A percentile compares a stretch with the other conserved stretches of the same genome.
Evolutionary conservation across 1,140 invertebrate genomes (phyloP).

Genomic region (Saxidomus purpurata): DNA sequence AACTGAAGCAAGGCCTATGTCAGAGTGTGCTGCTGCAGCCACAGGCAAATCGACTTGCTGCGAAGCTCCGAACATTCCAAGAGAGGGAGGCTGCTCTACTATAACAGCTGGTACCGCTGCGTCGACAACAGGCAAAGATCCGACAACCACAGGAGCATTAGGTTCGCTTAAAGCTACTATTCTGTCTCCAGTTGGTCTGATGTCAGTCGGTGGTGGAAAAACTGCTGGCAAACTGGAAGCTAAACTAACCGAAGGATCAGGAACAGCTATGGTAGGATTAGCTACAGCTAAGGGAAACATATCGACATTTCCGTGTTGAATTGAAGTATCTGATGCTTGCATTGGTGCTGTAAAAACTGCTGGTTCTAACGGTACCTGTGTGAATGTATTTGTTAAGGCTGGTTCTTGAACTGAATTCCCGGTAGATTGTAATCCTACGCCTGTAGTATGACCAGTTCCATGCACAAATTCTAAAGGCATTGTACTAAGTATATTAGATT

Average conservation of each 20-base stretch:
- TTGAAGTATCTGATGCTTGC: too few species aligned
- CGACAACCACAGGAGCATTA: neutral
- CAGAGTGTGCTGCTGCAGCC: neutral
- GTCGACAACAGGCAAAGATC: constrained; percentile 3
- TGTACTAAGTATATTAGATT: neutral
- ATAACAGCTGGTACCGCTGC: neutral
- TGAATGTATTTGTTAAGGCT: too few species aligned
- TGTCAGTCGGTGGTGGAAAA: neutral
- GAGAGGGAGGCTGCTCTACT: neutral
- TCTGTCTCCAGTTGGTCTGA: neutral
- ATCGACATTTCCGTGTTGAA: neutral
- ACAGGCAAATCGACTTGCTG: neutral
- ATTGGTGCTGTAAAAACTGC: too few species aligned
- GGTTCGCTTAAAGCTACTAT: neutral
- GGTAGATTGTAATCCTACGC: neutral
- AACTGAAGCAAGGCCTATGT: constrained; percentile 8
- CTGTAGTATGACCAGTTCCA: neutral
- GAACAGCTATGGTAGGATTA: neutral
- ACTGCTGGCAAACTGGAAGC: neutral
- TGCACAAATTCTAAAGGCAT: neutral
- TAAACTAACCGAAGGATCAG: neutral
- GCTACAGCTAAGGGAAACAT: neutral
- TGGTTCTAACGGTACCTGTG: too few species aligned
- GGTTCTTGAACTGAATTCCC: neutral
- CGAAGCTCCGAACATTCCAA: neutral